These are phyloP conservation scores for Acrossocheilus fasciatus DNA, from an alignment of 2,797 vertebrate genomes.

Conservation along the genomic window DNA sequence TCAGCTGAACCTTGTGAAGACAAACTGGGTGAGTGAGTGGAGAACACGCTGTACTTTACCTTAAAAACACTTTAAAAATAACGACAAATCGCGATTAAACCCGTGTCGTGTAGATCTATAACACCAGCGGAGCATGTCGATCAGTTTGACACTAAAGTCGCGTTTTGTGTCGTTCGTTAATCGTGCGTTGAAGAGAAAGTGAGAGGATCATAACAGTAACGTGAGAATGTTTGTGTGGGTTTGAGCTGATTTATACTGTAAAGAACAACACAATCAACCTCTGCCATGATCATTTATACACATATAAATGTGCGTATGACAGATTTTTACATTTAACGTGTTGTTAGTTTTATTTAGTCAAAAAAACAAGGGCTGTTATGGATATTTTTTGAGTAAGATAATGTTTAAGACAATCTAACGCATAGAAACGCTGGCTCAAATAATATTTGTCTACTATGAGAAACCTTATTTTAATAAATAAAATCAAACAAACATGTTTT, in stretches of 20 bases:
- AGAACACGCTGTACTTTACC: constrained; percentile 62
- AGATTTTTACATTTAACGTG: not conserved
- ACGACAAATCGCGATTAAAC: not conserved
- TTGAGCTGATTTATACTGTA: not conserved
- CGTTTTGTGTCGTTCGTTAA: no score
- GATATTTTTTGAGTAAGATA: not conserved
- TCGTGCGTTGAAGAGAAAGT: constrained; percentile 20
- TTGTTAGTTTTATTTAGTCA: not conserved
- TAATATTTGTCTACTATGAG: not conserved
- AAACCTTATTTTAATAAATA: not conserved
- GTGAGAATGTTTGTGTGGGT: not conserved
- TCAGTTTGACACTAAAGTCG: not conserved
- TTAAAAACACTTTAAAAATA: not conserved
- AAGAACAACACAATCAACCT: not conserved
- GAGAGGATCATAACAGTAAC: constrained; percentile 7
- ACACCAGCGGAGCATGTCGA: no score
- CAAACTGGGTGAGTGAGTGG: constrained; percentile 45
- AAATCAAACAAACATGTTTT: not conserved
- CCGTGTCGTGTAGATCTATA: rapidly evolving
- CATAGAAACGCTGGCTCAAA: not conserved
- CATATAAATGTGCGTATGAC: not conserved
- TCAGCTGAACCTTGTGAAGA: constrained; percentile 18
- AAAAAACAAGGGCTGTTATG: not conserved
- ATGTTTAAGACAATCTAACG: not conserved
- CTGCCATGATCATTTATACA: not conserved